Base-by-base conservation (phyloP, 2,797 vertebrate genomes). In the Centroberyx gerrardi region DNA sequence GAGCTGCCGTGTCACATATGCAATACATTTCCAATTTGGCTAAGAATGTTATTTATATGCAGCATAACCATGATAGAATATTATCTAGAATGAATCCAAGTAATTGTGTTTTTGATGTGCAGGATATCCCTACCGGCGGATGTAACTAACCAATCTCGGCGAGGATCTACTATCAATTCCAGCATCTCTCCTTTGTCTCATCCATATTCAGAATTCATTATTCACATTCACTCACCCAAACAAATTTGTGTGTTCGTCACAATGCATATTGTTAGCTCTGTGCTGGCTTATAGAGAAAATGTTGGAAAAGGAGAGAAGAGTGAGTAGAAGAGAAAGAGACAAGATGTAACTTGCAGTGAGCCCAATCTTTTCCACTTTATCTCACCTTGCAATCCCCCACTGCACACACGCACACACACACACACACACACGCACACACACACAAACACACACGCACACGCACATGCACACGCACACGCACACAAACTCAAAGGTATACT, bases 361-460 rank as follows among this genome's bases (percentile, higher is more conserved):
- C 51, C 22, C 55, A 46, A 52, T 53, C 36, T 62, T 49, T 14
- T 28, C 18, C 17, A 4, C 42, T 72, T 60, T 2, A 62, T 73
- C 36, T 52, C 48, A 71, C 67, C 62, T 69, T 27, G 36, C 13
- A 53, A 7, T 14, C 59, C 2, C 70, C 44, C 0, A 3, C 36
- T 36, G 36, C 2, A n/a, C 31, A 38, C 15, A 55, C 8, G 44
- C 56, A 59, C 55, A 36, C 65, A 59, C 68, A 65, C 52, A 59
- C 42, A 52, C 54, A 62, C 62, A 62, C 40, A 33, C 33, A 42
- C 58, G 42, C n/a, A 61, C 58, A 61, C 36, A 60, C 58, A 60
- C 58, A 60, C 62, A 33, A 46, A 63, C 62, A 33, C 62, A 33
- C 44, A 63, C 46, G 33, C 62, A 64, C 28, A 36, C 62, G 36